A percentile compares a stretch with the other conserved stretches of the same genome.
Evolutionary conservation across 1,140 invertebrate species (phyloP).

Genomic region (Cotesia glomerata): DNA sequence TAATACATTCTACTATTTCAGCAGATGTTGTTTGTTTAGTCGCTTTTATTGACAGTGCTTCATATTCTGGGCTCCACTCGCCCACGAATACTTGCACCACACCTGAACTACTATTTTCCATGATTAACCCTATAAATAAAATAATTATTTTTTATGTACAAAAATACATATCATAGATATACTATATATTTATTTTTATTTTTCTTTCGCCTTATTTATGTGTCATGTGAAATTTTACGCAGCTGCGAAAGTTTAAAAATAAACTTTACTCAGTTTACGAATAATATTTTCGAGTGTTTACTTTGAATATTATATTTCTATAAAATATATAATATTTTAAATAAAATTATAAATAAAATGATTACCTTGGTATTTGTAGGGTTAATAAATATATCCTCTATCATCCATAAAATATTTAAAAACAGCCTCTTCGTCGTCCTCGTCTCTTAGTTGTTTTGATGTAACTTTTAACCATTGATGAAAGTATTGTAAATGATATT

Average conservation of each 20-base stretch:
- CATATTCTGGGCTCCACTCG: slow-evolving; percentile 85
- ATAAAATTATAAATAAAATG: slow-evolving; percentile 2
- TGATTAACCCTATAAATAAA: slow-evolving; percentile 51
- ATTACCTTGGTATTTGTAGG: slow-evolving; percentile 53
- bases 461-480: slow-evolving; percentile 46
- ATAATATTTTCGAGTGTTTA: neutral
- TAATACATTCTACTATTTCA: slow-evolving; percentile 88
- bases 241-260: slow-evolving; percentile 33
- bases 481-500: slow-evolving; percentile 47
- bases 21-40: slow-evolving; percentile 89
- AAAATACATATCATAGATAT: neutral
- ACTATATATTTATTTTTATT: neutral
- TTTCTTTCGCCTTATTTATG: slow-evolving; percentile 5
- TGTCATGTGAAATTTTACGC: slow-evolving; percentile 27
- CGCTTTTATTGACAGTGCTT: slow-evolving; percentile 89
- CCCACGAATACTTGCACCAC: slow-evolving; percentile 87
- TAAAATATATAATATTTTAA: slow-evolving; percentile 12
- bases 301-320: slow-evolving; percentile 8
- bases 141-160: neutral
- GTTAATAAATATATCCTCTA: slow-evolving; percentile 56
- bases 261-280: slow-evolving; percentile 7
- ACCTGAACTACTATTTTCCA: slow-evolving; percentile 57
- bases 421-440: slow-evolving; percentile 37
- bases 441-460: slow-evolving; percentile 37
- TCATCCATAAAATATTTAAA: slow-evolving; percentile 54